Conservation (phyloP, 2,113 vertebrate species). For the Chamaetylas fuelleborni region DNA sequence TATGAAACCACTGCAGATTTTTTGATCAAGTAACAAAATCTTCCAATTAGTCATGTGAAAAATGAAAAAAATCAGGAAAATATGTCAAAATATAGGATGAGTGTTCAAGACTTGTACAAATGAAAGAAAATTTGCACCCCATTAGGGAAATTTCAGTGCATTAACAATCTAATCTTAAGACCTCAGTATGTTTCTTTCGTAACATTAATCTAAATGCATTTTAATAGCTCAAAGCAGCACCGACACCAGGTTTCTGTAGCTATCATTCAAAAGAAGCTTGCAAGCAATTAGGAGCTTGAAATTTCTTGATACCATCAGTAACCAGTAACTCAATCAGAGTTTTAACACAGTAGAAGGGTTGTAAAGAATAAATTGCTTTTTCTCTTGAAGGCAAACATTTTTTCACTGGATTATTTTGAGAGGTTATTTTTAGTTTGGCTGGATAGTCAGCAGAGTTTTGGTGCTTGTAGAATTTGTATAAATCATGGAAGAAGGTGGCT, state of each 20-base stretch:
- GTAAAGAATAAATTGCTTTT: background rate
- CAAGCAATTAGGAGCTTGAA: background rate
- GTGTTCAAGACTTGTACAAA: background rate
- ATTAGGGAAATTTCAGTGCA: background rate
- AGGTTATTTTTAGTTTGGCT: slow-evolving; percentile 31
- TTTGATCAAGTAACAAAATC: background rate
- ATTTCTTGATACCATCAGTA: background rate
- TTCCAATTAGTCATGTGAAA: background rate
- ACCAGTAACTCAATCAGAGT: background rate
- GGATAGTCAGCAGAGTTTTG: background rate
- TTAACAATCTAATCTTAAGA: background rate
- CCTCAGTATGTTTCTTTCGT: background rate
- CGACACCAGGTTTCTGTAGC: background rate
- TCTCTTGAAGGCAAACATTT: background rate
- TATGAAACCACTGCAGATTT: background rate
- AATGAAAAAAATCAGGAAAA: background rate
- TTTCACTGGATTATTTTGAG: background rate
- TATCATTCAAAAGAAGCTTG: background rate
- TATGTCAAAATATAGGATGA: background rate
- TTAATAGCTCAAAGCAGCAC: background rate
- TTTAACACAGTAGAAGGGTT: background rate
- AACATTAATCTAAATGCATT: background rate
- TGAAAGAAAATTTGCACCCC: background rate
- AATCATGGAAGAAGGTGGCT: slow-evolving; percentile 2
- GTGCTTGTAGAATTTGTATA: background rate